Conservation (phyloP, 2,797 vertebrate genomes). For the Limnodromus scolopaceus region DNA sequence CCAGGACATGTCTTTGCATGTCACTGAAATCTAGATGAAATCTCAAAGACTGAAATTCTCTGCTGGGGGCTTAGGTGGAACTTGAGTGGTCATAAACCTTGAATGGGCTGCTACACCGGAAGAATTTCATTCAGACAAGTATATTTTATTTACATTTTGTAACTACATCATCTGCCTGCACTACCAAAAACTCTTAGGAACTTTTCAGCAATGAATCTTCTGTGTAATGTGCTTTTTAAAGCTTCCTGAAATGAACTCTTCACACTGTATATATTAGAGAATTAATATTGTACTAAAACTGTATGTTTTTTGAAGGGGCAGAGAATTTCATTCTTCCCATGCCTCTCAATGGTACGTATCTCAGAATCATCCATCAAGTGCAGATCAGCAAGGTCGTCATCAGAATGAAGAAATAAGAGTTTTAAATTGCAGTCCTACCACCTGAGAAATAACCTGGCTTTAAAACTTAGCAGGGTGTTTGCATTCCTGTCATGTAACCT, state of each 20-base stretch:
- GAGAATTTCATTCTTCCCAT: background rate
- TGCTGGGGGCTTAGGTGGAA: slow-evolving; percentile 15
- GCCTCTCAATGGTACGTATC: background rate
- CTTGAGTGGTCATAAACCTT: slow-evolving; percentile 16
- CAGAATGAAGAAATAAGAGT: slow-evolving; percentile 35
- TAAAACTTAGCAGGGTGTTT: slow-evolving; percentile 26
- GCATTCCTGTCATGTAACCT: slow-evolving; percentile 20
- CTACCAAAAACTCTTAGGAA: background rate
- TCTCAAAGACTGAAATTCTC: slow-evolving; percentile 30
- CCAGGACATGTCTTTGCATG: background rate
- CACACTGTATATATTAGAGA: slow-evolving; percentile 3
- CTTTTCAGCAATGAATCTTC: slow-evolving; percentile 31
- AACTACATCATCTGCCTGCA: background rate
- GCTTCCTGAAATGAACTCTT: slow-evolving; percentile 25
- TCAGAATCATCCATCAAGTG: slow-evolving; percentile 5
- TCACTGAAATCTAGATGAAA: slow-evolving; percentile 31
- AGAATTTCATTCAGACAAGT: slow-evolving; percentile 58
- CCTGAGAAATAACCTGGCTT: slow-evolving; percentile 19
- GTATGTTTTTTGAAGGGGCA: background rate
- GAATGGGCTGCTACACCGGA: background rate
- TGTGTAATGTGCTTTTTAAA: slow-evolving; percentile 10
- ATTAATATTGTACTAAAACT: background rate
- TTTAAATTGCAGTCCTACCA: slow-evolving; percentile 38
- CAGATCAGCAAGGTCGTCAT: background rate
- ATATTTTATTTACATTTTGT: slow-evolving; percentile 48